Conservation (phyloP, 1,140 invertebrate genomes). For the Parapsyche elsis region DNA sequence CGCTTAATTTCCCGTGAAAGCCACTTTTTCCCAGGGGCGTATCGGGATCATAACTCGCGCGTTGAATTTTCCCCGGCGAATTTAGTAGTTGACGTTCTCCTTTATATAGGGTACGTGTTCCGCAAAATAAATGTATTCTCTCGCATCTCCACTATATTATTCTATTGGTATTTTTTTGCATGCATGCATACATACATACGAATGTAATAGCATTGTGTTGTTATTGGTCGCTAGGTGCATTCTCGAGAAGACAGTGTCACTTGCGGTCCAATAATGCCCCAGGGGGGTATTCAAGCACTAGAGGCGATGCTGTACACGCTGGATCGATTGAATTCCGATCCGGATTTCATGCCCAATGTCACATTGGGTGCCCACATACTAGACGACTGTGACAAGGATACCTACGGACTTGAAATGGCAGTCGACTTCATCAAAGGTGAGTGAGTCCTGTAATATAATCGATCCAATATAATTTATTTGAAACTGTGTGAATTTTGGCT, state of each 20-base stretch:
- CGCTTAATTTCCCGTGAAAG: slow-evolving; percentile 5
- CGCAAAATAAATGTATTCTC: too few relatives aligned
- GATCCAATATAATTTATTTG: too few relatives aligned
- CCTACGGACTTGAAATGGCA: slow-evolving; percentile 95
- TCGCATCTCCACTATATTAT: too few relatives aligned
- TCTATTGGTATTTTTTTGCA: too few relatives aligned
- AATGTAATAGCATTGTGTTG: neutral
- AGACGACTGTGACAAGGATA: slow-evolving; percentile 97
- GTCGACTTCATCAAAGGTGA: slow-evolving; percentile 98
- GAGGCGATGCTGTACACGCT: slow-evolving; percentile 94
- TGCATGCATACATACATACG: neutral
- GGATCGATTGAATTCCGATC: slow-evolving; percentile 81
- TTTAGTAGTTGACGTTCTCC: neutral
- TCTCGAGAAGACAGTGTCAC: slow-evolving; percentile 85
- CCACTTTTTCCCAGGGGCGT: neutral
- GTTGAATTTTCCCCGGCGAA: neutral
- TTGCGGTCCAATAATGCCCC: slow-evolving; percentile 94
- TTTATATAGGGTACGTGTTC: too few relatives aligned
- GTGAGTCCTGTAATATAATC: slow-evolving; percentile 55
- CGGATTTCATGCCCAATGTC: slow-evolving; percentile 77
- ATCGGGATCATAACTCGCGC: neutral
- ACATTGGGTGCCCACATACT: slow-evolving; percentile 88
- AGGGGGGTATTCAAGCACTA: slow-evolving; percentile 90
- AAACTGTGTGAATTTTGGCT: too few relatives aligned
- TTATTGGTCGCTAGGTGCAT: slow-evolving; percentile 69